These are phyloP conservation scores for Anguilla megastoma DNA, from an alignment of 2,797 vertebrate genomes.

Conservation along the genomic window DNA sequence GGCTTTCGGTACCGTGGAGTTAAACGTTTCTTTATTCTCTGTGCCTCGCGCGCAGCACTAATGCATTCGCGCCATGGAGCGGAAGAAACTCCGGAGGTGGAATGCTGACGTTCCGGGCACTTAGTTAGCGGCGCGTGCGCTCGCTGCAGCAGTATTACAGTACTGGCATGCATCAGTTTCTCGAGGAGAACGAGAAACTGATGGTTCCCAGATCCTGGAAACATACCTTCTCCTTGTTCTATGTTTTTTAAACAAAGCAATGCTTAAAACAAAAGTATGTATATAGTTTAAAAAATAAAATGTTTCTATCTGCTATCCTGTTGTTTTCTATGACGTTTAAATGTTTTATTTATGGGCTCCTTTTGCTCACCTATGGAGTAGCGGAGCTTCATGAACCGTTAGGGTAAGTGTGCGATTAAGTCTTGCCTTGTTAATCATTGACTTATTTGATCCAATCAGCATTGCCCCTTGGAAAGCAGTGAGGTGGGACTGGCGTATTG, in stretches of 20 bases:
- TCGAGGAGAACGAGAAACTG: not conserved
- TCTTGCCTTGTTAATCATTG: not conserved
- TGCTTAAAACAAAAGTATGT: constrained; percentile 3
- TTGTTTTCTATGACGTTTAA: not conserved
- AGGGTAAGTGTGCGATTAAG: too few relatives aligned
- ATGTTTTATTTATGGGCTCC: not conserved
- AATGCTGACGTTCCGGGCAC: not conserved
- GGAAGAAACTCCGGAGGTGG: not conserved
- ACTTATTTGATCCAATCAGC: not conserved
- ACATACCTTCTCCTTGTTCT: not conserved
- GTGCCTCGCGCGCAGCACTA: not conserved
- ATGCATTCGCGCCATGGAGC: not conserved
- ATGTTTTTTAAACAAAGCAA: not conserved
- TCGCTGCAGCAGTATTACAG: not conserved
- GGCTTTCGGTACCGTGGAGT: not conserved
- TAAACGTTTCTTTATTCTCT: not conserved
- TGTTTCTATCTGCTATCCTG: not conserved
- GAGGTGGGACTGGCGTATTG: not conserved
- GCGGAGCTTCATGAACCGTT: constrained; percentile 1
- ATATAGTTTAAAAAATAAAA: not conserved
- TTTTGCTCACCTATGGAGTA: not conserved
- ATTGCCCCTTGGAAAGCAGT: not conserved
- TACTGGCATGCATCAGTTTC: not conserved
- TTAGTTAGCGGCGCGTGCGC: not conserved
- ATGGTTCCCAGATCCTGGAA: not conserved